Conservation (phyloP, 2,797 vertebrate species). For the Macropodus opercularis region DNA sequence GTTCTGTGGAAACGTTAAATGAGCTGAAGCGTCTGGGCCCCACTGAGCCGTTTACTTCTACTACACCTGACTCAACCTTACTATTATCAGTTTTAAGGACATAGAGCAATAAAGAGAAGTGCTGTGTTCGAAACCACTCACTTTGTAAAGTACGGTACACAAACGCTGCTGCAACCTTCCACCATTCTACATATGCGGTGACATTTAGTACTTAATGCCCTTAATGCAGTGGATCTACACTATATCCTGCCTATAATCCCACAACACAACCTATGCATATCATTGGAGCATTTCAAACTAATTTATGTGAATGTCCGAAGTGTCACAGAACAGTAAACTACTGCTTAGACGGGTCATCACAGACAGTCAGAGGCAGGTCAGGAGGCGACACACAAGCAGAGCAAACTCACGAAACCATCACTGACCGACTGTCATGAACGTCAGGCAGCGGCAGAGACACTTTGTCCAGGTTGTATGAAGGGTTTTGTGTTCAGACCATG, state of each 20-base stretch:
- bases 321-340: not conserved
- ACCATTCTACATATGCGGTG: not conserved
- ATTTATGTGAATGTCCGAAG: not conserved
- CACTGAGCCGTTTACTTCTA: constrained; percentile 25
- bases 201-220: not conserved
- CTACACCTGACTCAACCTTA: constrained; percentile 3
- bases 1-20: constrained; percentile 26
- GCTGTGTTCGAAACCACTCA: constrained; percentile 5
- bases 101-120: constrained; percentile 2
- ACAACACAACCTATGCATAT: not conserved
- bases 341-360: constrained; percentile 6
- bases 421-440: constrained; percentile 23
- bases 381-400: constrained; percentile 54
- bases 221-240: not conserved
- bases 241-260: not conserved
- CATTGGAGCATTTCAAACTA: not conserved
- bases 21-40: constrained; percentile 36
- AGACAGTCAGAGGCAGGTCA: constrained; percentile 47
- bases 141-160: constrained; percentile 1
- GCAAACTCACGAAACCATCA: constrained; percentile 23
- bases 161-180: not conserved
- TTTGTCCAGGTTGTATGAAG: not conserved
- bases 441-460: constrained; percentile 7
- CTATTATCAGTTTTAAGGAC: constrained; percentile 9
- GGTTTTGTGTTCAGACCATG: constrained; percentile 2